Conservation (phyloP, 2,113 vertebrate species). For the Rhynchomys soricoides region DNA sequence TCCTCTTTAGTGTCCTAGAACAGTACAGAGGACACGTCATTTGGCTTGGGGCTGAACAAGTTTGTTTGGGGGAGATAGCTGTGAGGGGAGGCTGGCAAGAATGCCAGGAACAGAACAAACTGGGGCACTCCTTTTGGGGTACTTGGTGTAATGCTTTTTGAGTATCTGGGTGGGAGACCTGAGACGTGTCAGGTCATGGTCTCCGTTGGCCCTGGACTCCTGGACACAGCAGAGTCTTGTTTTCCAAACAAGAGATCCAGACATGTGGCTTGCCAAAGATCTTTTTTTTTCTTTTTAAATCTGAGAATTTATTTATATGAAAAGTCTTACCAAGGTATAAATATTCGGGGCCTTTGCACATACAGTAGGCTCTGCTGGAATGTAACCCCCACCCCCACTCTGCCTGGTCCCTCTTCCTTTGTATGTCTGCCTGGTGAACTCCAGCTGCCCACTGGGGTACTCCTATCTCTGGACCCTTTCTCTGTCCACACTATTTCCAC, state of each 20-base stretch:
- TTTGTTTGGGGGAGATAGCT: background rate
- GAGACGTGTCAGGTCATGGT: background rate
- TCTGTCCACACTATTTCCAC: background rate
- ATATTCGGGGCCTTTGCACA: constrained; percentile 75
- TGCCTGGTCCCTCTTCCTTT: background rate
- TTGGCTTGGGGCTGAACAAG: background rate
- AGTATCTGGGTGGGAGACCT: background rate
- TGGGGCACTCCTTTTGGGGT: background rate
- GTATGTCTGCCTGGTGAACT: background rate
- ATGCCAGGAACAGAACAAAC: fast-evolving
- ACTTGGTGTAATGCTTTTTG: fast-evolving
- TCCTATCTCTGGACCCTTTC: background rate
- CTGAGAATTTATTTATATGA: constrained; percentile 75
- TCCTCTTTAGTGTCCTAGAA: background rate
- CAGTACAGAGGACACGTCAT: background rate
- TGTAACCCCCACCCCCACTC: background rate
- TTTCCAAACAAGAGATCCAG: constrained; percentile 66
- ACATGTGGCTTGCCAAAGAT: constrained; percentile 62
- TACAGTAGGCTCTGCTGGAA: constrained; percentile 64
- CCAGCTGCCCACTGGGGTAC: background rate
- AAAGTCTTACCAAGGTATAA: constrained; percentile 77
- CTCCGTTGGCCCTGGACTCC: background rate
- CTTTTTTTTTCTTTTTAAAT: constrained; percentile 32
- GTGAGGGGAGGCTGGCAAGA: background rate
- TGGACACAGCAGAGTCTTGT: background rate